Percentiles rank a stretch among this genome's conserved stretches.
These are phyloP conservation scores for Hylyphantes graminicola DNA, from an alignment of 1,140 invertebrate genomes.

Conservation along the genomic window DNA sequence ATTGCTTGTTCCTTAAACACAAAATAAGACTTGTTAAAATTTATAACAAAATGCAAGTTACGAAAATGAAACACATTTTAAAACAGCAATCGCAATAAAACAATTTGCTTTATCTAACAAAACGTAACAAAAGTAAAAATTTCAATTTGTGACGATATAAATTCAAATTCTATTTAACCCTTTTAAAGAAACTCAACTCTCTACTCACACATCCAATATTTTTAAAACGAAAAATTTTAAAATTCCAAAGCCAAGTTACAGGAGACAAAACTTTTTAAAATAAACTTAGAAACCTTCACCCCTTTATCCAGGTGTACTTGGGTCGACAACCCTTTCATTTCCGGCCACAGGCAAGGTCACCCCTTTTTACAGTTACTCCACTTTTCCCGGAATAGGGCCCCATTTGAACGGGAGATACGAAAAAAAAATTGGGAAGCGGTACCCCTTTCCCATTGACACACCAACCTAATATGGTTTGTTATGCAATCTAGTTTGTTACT, in stretches of 20 bases:
- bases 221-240: not conserved
- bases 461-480: not conserved
- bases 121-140: too few relatives aligned
- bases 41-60: too few relatives aligned
- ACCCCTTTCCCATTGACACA: not conserved
- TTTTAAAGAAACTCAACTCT: too few relatives aligned
- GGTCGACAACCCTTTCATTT: conserved; percentile 57
- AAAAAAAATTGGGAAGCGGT: not conserved
- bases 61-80: too few relatives aligned
- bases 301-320: conserved; percentile 24
- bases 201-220: not conserved
- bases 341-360: conserved; percentile 45
- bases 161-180: too few relatives aligned
- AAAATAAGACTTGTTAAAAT: too few relatives aligned
- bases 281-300: not conserved
- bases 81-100: too few relatives aligned
- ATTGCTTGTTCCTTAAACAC: too few relatives aligned
- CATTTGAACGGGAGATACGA: too few relatives aligned
- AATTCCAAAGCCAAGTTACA: not conserved
- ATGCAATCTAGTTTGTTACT: not conserved
- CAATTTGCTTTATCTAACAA: too few relatives aligned
- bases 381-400: not conserved
- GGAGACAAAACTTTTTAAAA: not conserved
- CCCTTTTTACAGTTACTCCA: conserved; percentile 16
- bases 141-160: too few relatives aligned